Conservation (phyloP, 2,113 vertebrate genomes). For the Seriola aureovittata region DNA sequence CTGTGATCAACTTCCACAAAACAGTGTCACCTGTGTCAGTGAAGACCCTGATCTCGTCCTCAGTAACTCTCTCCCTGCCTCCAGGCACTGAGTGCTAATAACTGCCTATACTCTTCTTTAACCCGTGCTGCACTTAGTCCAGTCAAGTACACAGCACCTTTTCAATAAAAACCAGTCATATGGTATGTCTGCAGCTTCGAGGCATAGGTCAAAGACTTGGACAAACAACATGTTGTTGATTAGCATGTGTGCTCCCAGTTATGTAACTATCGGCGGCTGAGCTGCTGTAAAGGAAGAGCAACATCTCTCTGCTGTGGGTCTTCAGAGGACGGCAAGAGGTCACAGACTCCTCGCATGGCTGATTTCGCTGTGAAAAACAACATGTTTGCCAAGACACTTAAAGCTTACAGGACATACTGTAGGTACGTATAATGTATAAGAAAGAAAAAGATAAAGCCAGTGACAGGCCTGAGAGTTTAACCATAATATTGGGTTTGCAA, state of each 20-base stretch:
- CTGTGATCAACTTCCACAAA: neutral
- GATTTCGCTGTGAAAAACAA: slow-evolving; percentile 2
- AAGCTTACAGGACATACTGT: neutral
- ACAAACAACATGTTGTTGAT: slow-evolving; percentile 30
- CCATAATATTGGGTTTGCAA: neutral
- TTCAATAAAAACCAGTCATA: slow-evolving; percentile 41
- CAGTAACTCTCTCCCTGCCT: slow-evolving; percentile 4
- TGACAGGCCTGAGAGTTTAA: too few relatives aligned
- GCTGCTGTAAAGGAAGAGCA: neutral
- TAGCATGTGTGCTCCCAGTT: slow-evolving; percentile 28
- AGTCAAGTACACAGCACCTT: slow-evolving; percentile 58
- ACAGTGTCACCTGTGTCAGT: neutral
- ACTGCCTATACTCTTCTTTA: slow-evolving; percentile 34
- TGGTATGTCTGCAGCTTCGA: slow-evolving; percentile 50
- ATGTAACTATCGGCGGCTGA: slow-evolving; percentile 13
- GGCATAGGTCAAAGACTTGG: slow-evolving; percentile 44
- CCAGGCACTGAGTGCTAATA: slow-evolving; percentile 28
- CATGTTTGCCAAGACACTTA: neutral
- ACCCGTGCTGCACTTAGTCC: slow-evolving; percentile 56
- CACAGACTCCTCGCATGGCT: neutral
- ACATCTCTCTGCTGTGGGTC: slow-evolving; percentile 5
- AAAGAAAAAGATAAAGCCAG: neutral
- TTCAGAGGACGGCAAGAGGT: slow-evolving; percentile 1
- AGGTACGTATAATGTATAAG: neutral
- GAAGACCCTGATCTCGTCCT: slow-evolving; percentile 10